A percentile compares a stretch with the other conserved stretches of the same genome.
Conservation (phyloP, 1,140 invertebrate genomes). For the Ditylenchus dipsaci region DNA sequence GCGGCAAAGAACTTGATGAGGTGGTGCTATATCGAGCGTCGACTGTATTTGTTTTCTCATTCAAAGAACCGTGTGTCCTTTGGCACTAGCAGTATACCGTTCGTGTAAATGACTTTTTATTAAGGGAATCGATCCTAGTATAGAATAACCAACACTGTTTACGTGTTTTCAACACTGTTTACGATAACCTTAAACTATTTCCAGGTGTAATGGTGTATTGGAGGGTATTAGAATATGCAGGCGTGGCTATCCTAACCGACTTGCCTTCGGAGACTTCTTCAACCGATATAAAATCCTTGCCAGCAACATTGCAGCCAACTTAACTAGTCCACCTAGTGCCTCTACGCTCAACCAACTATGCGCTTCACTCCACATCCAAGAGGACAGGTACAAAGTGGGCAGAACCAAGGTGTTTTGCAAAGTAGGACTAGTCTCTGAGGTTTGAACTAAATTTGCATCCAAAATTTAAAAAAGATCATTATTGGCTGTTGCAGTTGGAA, state of each 20-base stretch:
- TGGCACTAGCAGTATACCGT: too few relatives aligned
- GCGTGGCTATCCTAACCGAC: constrained; percentile 86
- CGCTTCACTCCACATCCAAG: neutral
- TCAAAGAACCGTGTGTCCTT: too few relatives aligned
- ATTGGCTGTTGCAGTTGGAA: constrained; percentile 32
- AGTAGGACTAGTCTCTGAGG: constrained; percentile 50
- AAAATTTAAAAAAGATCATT: neutral
- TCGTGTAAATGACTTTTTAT: too few relatives aligned
- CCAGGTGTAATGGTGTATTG: constrained; percentile 71
- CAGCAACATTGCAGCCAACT: neutral
- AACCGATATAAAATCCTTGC: constrained; percentile 64
- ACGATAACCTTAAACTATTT: neutral
- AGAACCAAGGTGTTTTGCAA: constrained; percentile 50
- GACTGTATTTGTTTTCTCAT: too few relatives aligned
- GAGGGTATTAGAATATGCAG: constrained; percentile 92
- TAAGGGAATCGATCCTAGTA: too few relatives aligned
- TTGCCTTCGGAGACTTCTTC: constrained; percentile 82
- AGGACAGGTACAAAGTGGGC: constrained; percentile 32
- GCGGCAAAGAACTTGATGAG: too few relatives aligned
- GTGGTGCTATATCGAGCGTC: too few relatives aligned
- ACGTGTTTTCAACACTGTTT: too few relatives aligned
- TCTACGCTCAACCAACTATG: neutral
- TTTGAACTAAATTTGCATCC: neutral
- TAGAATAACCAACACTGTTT: too few relatives aligned
- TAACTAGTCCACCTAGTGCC: neutral